A percentile compares a stretch with the other conserved stretches of the same genome.
Evolutionary conservation across 2,888 invertebrate species (phyloP).

Genomic region (Melipona bicolor): DNA sequence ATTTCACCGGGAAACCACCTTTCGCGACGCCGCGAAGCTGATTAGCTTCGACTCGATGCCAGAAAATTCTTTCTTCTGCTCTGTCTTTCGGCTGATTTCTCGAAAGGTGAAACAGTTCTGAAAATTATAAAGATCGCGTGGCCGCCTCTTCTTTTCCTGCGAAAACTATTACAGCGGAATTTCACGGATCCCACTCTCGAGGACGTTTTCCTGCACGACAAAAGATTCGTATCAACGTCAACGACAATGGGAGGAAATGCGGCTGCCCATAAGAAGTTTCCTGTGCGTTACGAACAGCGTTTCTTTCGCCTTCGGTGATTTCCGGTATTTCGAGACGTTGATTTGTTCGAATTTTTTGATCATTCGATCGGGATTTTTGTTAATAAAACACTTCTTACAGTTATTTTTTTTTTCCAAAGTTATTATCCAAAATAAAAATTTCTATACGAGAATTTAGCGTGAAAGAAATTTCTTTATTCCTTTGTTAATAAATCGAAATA

Average conservation of each 20-base stretch:
- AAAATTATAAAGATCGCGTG: neutral
- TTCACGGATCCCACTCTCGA: neutral
- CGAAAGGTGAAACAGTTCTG: neutral
- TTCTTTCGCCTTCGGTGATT: neutral
- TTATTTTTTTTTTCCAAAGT: no score
- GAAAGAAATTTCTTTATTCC: no score
- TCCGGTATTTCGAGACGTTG: neutral
- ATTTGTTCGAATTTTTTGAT: neutral
- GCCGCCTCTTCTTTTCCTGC: no score
- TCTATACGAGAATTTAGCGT: no score
- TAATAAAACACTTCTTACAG: no score
- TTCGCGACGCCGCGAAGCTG: neutral
- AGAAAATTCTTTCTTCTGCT: neutral
- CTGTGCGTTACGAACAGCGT: conserved; percentile 9
- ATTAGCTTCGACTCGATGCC: neutral
- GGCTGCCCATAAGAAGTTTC: conserved; percentile 41
- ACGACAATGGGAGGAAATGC: conserved; percentile 53
- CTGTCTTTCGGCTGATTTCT: neutral
- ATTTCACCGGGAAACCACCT: neutral
- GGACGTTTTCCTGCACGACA: conserved; percentile 13
- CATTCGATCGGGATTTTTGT: no score
- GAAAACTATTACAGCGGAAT: neutral
- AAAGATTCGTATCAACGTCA: conserved; percentile 52
- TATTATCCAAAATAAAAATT: no score
- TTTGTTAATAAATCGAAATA: no score